Base-by-base conservation (phyloP, 1,140 invertebrate species). In the Aphaenogaster rudis region DNA sequence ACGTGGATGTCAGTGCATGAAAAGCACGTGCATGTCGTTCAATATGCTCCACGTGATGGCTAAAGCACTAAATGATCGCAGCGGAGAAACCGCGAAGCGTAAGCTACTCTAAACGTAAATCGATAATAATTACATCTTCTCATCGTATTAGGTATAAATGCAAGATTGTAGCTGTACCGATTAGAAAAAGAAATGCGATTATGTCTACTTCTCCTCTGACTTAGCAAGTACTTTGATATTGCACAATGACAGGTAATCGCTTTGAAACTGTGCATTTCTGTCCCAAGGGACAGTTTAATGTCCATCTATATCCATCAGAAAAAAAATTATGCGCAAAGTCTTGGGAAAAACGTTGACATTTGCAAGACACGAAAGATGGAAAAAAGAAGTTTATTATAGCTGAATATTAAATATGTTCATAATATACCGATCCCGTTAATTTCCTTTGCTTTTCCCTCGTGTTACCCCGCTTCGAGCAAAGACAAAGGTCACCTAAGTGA, bases 111-210 rank as follows among this genome's bases (percentile, higher is more conserved):
- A 3, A 48, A 79, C 17, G 17, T 42, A 39, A 78, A 81, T 81
- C 48, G 33, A 71, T 33, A 8, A 15, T 57, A 71, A 81, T 81
- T 81, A 69, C 9, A 66, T 36, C 36, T 28, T 69, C 9, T 69
- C 33, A 69, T 28, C 36, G 48, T 36, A 71, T 54, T 54, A 45
- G n/a, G 36, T 42, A 28, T 28, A 28, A 28, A 39, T 71, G 9
- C n/a, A 13, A 28, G 15, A 7, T 57, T 71, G 57, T 69, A 81
- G 36, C 33, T 54, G 17, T 45, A 33, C 2, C 13, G 33, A 42
- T 81, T 45, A 42, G 21, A 57, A 45, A 71, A 42, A 11, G 17
- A 33, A 17, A 42, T 42, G 7, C 42, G 21, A 63, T 48, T 57
- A 36, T 28, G 28, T 17, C 4, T 7, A 3, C 11, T 79, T 77